Evolutionary conservation across 2,888 invertebrate species (phyloP).

Genomic region (Leptarthrus brevirostris): DNA sequence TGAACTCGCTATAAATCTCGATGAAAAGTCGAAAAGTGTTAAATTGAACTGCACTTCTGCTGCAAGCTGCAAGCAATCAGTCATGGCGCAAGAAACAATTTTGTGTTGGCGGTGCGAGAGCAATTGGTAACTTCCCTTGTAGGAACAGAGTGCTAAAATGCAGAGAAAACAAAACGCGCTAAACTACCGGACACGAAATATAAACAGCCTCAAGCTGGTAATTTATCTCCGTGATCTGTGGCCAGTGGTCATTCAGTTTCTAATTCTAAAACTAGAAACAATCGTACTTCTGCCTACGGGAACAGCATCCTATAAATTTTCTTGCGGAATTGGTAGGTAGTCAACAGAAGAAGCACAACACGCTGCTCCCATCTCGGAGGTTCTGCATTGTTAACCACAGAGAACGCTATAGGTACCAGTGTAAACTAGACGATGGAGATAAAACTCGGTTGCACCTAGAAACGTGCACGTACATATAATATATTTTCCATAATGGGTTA

Average conservation of each 20-base stretch:
- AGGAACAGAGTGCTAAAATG: background rate
- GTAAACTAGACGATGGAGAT: constrained; percentile 5
- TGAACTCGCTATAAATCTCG: background rate
- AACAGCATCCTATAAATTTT: constrained; percentile 5
- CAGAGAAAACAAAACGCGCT: background rate
- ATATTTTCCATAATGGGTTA: background rate
- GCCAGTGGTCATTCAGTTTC: background rate
- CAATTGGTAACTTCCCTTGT: background rate
- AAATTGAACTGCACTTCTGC: background rate
- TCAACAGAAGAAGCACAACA: background rate
- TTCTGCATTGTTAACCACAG: constrained; percentile 11
- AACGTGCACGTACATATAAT: background rate
- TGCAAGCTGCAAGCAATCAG: background rate
- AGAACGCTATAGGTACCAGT: background rate
- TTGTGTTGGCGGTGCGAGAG: background rate
- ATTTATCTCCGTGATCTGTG: constrained; percentile 14
- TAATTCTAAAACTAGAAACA: constrained; percentile 17
- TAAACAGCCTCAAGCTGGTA: background rate
- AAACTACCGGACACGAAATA: background rate
- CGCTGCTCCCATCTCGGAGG: constrained; percentile 5
- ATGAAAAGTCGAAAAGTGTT: background rate
- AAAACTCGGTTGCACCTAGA: background rate
- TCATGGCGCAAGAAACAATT: background rate
- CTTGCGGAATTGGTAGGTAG: constrained; percentile 1
- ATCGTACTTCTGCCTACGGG: background rate